Evolutionary conservation across 2,113 vertebrate species (phyloP).

Genomic region (Centropus bengalensis): DNA sequence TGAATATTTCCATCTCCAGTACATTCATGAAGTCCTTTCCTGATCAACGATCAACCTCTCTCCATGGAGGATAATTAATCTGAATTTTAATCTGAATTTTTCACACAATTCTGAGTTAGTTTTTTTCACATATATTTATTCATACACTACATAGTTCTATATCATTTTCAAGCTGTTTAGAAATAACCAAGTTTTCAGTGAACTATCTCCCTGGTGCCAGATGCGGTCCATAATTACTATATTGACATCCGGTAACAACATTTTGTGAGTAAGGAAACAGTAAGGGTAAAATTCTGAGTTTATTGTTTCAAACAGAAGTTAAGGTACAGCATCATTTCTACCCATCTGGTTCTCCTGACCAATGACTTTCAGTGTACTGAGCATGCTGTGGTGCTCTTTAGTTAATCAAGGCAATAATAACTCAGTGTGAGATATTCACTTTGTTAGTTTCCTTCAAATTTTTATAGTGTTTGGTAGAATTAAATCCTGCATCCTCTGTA

Average conservation of each 20-base stretch:
- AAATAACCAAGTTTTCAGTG: not conserved
- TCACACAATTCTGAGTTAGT: not conserved
- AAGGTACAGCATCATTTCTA: not conserved
- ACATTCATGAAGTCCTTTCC: not conserved
- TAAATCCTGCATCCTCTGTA: not conserved
- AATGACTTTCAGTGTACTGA: not conserved
- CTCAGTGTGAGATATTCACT: not conserved
- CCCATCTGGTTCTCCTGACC: not conserved
- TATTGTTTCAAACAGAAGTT: not conserved
- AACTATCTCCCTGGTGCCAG: not conserved
- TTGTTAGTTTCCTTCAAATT: not conserved
- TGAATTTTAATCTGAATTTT: not conserved
- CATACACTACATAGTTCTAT: not conserved
- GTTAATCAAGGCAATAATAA: not conserved
- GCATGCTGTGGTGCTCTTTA: not conserved
- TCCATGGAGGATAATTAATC: not conserved
- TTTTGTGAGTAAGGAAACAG: not conserved
- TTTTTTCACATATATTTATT: not conserved
- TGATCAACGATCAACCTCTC: not conserved
- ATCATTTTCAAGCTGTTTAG: not conserved
- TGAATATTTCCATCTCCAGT: conserved; percentile 15
- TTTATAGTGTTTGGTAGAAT: not conserved
- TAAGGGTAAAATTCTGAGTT: not conserved
- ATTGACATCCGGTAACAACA: not conserved
- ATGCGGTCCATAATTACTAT: not conserved